These are phyloP conservation scores for Drosophila rubida DNA, from an alignment of 2,888 invertebrate species.

Conservation along the genomic window DNA sequence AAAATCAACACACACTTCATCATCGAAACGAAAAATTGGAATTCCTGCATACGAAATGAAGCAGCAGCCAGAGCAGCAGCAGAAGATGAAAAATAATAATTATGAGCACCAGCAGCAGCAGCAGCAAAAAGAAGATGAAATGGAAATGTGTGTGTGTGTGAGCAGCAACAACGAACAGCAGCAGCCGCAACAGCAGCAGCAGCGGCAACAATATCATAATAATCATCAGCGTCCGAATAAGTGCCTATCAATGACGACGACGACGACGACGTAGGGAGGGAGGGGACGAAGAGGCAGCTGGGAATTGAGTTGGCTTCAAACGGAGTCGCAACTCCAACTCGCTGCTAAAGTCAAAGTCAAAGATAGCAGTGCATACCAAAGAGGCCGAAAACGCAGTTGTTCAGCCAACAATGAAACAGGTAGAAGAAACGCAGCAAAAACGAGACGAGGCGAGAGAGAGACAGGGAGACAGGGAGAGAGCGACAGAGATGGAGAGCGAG, in stretches of 20 bases:
- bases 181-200: slow-evolving; percentile 27
- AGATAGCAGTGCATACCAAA: slow-evolving; percentile 64
- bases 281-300: neutral
- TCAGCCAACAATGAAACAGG: slow-evolving; percentile 46
- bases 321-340: slow-evolving; percentile 44
- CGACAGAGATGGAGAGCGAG: slow-evolving; percentile 14
- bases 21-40: slow-evolving; percentile 81
- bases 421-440: slow-evolving; percentile 36
- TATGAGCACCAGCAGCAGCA: slow-evolving; percentile 61
- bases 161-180: slow-evolving; percentile 34
- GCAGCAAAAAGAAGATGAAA: slow-evolving; percentile 39
- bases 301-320: slow-evolving; percentile 52
- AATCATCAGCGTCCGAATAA: slow-evolving; percentile 74
- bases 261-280: slow-evolving; percentile 26
- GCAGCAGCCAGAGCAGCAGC: slow-evolving; percentile 51
- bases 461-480: slow-evolving; percentile 14
- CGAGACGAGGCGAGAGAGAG: slow-evolving; percentile 15
- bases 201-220: slow-evolving; percentile 73
- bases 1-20: slow-evolving; percentile 81
- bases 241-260: slow-evolving; percentile 80
- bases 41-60: slow-evolving; percentile 82
- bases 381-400: slow-evolving; percentile 68
- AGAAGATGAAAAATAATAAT: slow-evolving; percentile 78
- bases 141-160: slow-evolving; percentile 32
- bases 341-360: slow-evolving; percentile 34